Base-by-base conservation (phyloP, 2,888 invertebrate species). In the Tetragonisca angustula region DNA sequence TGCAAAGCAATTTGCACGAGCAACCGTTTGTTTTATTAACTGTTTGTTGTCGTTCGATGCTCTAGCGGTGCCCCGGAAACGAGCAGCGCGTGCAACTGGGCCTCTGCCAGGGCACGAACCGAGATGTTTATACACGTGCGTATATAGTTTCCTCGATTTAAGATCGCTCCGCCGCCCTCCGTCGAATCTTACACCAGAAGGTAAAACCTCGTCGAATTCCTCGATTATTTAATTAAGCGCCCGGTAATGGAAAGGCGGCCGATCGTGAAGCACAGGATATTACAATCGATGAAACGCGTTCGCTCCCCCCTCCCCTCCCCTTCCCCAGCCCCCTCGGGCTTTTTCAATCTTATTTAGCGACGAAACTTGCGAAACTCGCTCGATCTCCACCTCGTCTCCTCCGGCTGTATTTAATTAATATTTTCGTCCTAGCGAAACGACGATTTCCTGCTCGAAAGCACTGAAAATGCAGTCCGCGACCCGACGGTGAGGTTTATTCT, bases 201-300 rank as follows among this genome's bases (percentile, higher is more conserved):
- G 76, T 78, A 59, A 70, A 84, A 84, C 88, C 81, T 82, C 74
- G 49, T 43, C 54, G 75, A 76, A 84, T 81, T 78, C 77, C 36
- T 70, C 76, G 79, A 87, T 89, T 86, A 87, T 87, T 89, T 82
- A 84, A 89, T 88, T 87, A 84, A 84, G 79, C 78, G 82, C 77
- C 79, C 83, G 75, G 79, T 87, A 86, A 88, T 84, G 86, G 82
- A 89, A 83, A 83, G 64, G 81, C 85, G 81, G 81, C 80, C 81
- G 71, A 70, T 70, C 79, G 85, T 68, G 77, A 82, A 79, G 73
- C 89, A 68, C 76, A 70, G 79, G 83, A 88, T 87, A 87, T 87
- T 88, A 83, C 76, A 71, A 76, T 67, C 76, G 76, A 50, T 61
- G 59, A 54, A 65, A 70, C 69, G 61, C 56, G 50, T 36, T 67